phyloP scores from a whole-genome alignment of 2,888 invertebrate genomes.

The Tinea pellionella region DNA sequence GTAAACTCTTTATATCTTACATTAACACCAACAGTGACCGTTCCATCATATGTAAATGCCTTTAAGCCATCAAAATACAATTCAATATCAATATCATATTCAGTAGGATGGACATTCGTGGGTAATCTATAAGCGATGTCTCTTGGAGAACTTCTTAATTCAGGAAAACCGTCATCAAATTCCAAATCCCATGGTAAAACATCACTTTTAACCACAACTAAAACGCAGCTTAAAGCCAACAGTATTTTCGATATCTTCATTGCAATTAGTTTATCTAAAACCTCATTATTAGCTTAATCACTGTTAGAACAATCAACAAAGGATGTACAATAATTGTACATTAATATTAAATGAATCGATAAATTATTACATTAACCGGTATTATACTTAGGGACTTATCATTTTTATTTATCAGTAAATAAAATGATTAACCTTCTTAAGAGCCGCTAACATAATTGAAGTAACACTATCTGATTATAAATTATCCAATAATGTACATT shows the following conservation, averaged over 20 bases:
- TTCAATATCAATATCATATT: slow-evolving; percentile 51
- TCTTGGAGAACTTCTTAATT: slow-evolving; percentile 23
- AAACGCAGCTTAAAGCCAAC: neutral
- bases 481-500: no score
- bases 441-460: no score
- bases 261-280: neutral
- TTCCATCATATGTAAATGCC: slow-evolving; percentile 48
- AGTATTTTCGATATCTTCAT: neutral
- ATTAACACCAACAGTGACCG: slow-evolving; percentile 39
- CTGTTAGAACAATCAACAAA: neutral
- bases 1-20: no score
- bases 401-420: no score
- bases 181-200: slow-evolving; percentile 37
- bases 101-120: slow-evolving; percentile 41
- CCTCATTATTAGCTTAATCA: neutral
- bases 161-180: slow-evolving; percentile 27
- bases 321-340: neutral
- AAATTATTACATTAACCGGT: neutral
- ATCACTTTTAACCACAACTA: slow-evolving; percentile 26
- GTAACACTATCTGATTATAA: no score
- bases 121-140: slow-evolving; percentile 46
- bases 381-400: no score
- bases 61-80: slow-evolving; percentile 42
- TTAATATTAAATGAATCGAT: neutral
- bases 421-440: no score